Evolutionary conservation across 2,113 vertebrate species (phyloP), one percentile per base, ranked within the genome.

Genomic region (Boleophthalmus pectinirostris): DNA sequence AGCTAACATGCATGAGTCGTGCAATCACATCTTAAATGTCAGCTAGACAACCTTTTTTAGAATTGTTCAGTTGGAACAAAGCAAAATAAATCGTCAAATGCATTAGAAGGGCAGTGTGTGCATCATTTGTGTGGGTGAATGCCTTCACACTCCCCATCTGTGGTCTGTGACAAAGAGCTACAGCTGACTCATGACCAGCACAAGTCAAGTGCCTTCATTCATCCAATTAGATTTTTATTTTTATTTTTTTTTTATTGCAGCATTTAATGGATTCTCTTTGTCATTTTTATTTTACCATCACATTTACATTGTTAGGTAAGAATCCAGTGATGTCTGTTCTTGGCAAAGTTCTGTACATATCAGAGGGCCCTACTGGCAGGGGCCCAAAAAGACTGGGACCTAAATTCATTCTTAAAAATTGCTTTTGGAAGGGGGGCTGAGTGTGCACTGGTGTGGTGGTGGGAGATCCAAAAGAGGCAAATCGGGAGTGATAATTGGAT

Each of bases 361-460:
- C 91, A 91, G 90, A 91, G 75, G 91, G 90, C 86, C 87, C 72
- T 61, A 82, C 82, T 85, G 87, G 87, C 90, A 88, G 87, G 85
- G 86, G 89, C 84, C 80, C 86, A 58, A 87, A 64, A 87, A 89
- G 80, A 80, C 72, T 80, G 82, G 84, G 85, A 64, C 81, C 80
- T 77, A 91, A 91, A 91, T 90, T 90, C 54, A 85, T 72, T 77
- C 82, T 43, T 45, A 25, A 58, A 65, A 86, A 90, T 90, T 85
- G 82, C 60, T 64, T 87, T 84, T 90, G 81, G 69, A 61, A 81
- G 86, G 83, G 77, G 72, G 79, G 85, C 82, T 69, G 91, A 93
- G 92, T 92, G 90, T 53, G 91, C 92, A 82, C 80, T 92, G 90
- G 91, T 90, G 91, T 94, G 93, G 91, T 94, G 93, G 92, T 93